Evolutionary conservation across 2,888 invertebrate species (phyloP), one percentile per base, ranked within the genome.

Genomic region (Limnephilus marmoratus): DNA sequence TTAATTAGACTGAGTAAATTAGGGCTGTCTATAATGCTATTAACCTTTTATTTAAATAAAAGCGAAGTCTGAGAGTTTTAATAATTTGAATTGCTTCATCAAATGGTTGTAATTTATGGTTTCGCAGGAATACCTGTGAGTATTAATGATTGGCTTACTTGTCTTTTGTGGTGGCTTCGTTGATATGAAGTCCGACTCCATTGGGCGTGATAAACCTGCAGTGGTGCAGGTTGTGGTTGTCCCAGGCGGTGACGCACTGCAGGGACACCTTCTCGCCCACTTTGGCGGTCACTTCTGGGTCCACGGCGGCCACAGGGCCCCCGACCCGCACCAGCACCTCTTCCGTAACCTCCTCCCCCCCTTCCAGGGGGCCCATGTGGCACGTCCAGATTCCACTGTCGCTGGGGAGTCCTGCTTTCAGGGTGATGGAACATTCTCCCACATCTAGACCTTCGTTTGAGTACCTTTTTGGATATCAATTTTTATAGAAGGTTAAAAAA

Each of bases 371-470:
- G 0, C 96, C 96, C 96, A 96, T 96, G 92, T 96, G 96, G 92
- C 96, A 96, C 2, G 94, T 95, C 96, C 96, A 96, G 37, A 93
- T 93, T 0, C 96, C 96, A 2, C 94, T 94, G 80, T 96, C 96
- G 2, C 94, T 94, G 13, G 93, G 92, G 3, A 94, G 94, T 1
- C 95, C 95, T 4, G 95, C 94, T 1, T 94, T 93, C 92, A 96
- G 95, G 0, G 95, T 96, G 13, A 96, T 95, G 0, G 95, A 95
- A 94, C 96, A 96, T 83, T 96, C 95, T 1, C 96, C 96, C 1
- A 94, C 94, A 91, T 95, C 95, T 0, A 96, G 95, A 92, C 95
- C 95, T 93, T 95, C 95, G 0, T 96, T 96, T 1, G 95, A 94
- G 91, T 96, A 96, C 96, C 96, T 96, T 31, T 53, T 24, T 18